phyloP scores from a whole-genome alignment of 2,113 vertebrate genomes.

The Ailurus styani region DNA sequence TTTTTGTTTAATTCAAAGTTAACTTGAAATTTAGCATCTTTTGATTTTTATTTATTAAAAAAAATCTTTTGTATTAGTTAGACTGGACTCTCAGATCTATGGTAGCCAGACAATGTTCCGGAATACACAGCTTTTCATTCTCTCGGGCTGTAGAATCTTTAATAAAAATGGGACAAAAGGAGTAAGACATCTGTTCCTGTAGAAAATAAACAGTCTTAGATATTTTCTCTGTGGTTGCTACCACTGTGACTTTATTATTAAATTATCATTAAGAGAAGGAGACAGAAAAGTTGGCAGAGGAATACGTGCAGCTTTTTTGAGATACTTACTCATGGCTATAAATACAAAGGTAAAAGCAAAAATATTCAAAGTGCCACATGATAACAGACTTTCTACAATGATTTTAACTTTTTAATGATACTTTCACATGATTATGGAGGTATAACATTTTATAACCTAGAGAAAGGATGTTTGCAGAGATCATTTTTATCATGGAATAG shows the following conservation, averaged over 20 bases:
- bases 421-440: not conserved
- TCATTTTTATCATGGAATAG: not conserved
- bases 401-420: slow-evolving; percentile 24
- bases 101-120: not conserved
- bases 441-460: not conserved
- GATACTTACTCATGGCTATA: slow-evolving; percentile 36
- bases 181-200: not conserved
- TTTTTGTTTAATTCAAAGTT: not conserved
- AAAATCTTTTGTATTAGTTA: slow-evolving; percentile 1
- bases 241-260: slow-evolving; percentile 29
- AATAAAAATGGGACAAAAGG: not conserved
- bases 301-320: not conserved
- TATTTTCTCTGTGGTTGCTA: not conserved
- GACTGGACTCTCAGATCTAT: not conserved
- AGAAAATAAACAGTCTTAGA: not conserved
- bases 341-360: slow-evolving; percentile 52
- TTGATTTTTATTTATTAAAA: not conserved
- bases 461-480: not conserved
- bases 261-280: slow-evolving; percentile 3
- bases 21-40: not conserved
- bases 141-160: not conserved
- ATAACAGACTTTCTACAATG: not conserved
- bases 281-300: slow-evolving; percentile 5
- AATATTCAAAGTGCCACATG: not conserved
- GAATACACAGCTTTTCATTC: not conserved